Evolutionary conservation across 2,113 vertebrate species (phyloP), one percentile per base, ranked within the genome.

Genomic region (Epinephelus lanceolatus): DNA sequence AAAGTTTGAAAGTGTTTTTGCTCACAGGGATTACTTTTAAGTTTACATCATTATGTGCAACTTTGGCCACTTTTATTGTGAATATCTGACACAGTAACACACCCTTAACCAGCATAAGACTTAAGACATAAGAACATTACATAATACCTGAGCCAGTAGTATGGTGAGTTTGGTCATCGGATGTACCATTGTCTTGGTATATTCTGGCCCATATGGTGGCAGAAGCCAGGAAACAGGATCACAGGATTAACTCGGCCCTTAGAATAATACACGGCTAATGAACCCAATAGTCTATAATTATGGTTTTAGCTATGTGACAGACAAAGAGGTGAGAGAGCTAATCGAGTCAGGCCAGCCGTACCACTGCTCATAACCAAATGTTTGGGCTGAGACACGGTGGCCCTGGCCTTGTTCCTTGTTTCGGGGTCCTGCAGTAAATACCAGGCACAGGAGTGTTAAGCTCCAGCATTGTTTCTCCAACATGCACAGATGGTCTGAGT

Each of bases 191-290:
- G 59, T 84, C 67, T 19, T 47, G 9, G 3, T 3, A 45, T 69
- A 70, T 65, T 87, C 65, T 81, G 69, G 51, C 30, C 87, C 93
- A 92, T 90, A 92, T 94, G 90, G 91, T 83, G 60, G 45, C 67
- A 77, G 63, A 56, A 76, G 67, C 73, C 51, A 80, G 68, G 83
- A 89, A 86, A 85, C 84, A 60, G 75, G 84, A 76, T 84, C 73
- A 60, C n/a, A 56, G 88, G 89, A 93, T 91, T 91, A 93, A 78
- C 61, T 2, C 62, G 63, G 37, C 49, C 52, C 56, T 87, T 70
- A 84, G 69, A 93, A 88, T 80, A 89, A 92, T 84, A 85, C 83
- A 59, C 65, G 79, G 85, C 70, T 89, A 27, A 92, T 91, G 57
- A 91, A 81, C 79, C 76, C 74, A 83, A 33, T 76, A 76, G 88